Evolutionary conservation across 2,797 vertebrate species (phyloP).

Genomic region (Melopsittacus undulatus): DNA sequence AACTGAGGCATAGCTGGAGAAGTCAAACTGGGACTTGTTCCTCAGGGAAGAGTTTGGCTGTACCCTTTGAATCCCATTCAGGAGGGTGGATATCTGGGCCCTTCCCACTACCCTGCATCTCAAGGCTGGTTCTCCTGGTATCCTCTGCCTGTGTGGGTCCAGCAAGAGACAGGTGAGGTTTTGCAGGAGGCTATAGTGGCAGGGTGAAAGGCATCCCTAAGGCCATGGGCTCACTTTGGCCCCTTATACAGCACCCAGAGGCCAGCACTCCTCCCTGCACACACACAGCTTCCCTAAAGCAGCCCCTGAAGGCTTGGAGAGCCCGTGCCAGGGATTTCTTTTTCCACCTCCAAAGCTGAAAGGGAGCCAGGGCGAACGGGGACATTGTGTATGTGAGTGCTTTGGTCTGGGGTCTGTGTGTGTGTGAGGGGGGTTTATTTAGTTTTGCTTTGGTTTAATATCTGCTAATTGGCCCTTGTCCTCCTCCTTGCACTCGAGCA

Average conservation of each 20-base stretch:
- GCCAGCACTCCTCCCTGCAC: not conserved
- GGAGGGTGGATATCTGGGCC: not conserved
- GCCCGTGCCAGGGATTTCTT: not conserved
- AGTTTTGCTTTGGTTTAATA: slow-evolving; percentile 1
- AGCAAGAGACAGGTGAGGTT: not conserved
- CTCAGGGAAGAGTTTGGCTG: not conserved
- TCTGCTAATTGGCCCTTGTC: not conserved
- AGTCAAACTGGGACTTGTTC: not conserved
- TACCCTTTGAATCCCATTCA: not conserved
- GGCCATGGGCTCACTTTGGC: not conserved
- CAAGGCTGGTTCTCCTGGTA: not conserved
- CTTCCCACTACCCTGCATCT: not conserved
- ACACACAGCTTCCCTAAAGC: not conserved
- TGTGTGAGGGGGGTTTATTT: not conserved
- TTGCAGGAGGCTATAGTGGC: not conserved
- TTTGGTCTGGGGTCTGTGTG: not conserved
- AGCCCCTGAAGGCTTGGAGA: not conserved
- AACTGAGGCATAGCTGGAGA: not conserved
- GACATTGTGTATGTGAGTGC: not conserved
- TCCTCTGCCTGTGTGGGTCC: not conserved
- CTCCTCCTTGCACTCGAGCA: not conserved
- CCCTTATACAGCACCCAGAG: fast-evolving
- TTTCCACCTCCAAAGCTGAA: not conserved
- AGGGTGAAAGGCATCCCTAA: fast-evolving
- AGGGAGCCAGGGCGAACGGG: not conserved